Base-by-base conservation (phyloP, 2,797 vertebrate species). In the Platalea minor region DNA sequence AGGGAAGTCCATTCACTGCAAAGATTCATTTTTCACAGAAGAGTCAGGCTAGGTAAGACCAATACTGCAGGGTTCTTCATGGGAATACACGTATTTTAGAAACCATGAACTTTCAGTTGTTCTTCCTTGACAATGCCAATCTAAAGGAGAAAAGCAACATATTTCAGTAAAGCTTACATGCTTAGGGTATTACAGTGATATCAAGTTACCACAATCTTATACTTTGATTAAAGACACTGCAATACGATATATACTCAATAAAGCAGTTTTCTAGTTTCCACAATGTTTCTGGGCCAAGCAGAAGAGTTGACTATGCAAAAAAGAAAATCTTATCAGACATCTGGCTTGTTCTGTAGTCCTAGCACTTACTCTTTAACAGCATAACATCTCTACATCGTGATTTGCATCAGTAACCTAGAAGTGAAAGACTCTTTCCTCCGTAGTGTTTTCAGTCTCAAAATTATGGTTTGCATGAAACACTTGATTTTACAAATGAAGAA, bases 61-160 rank as follows among this genome's bases (percentile, higher is more conserved):
- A 97, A 95, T 87, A 69, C 73, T 95, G 96, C 94, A 94, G 96
- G 92, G 79, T 95, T 96, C 95, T 97, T 97, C 97, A 96, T 28
- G 56, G 76, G 72, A 65, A 69, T 51, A 87, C 91, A 80, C 61
- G 90, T 93, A 85, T 94, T 94, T 98, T 97, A 98, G 97, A 98
- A 98, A 93, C 98, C 98, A 93, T 98, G 98, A 93, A 98, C 98
- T 95, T 98, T 98, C 96, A 99, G 98, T 94, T 99, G 98, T 63
- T 98, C 98, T 95, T 98, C 98, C 95, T 98, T 98, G 88, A 98
- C 98, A 93, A 98, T 98, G 97, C 98, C 98, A 97, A 98, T 98
- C 98, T 98, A 91, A 29, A 96, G 97, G 82, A 97, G 15, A 96
- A 92, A 97, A 96, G 61, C 73, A 96, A 88, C 5, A 7, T 5